phyloP scores from a whole-genome alignment of 2,797 vertebrate genomes.

The Hypotaenidia philippensis region DNA sequence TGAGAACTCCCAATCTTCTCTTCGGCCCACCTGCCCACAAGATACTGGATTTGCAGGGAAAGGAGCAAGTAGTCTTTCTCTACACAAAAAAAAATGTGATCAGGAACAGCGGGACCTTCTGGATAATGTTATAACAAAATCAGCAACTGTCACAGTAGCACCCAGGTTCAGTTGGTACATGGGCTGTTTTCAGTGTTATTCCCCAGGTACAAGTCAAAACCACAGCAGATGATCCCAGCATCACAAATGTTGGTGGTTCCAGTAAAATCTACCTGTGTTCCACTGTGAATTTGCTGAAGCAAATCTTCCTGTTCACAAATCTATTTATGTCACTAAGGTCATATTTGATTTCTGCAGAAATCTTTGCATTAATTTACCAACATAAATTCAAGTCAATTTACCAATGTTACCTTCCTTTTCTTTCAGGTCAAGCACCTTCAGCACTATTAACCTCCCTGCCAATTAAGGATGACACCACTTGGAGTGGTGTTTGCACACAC shows the following conservation, averaged over 20 bases:
- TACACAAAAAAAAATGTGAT: background rate
- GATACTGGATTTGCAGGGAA: background rate
- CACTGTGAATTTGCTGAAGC: background rate
- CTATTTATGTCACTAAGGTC: background rate
- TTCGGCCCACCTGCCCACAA: background rate
- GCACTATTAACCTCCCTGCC: background rate
- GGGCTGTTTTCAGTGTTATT: background rate
- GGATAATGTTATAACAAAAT: background rate
- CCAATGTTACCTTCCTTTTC: background rate
- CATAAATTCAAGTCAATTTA: background rate
- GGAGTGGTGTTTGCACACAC: background rate
- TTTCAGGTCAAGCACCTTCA: background rate
- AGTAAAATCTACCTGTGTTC: background rate
- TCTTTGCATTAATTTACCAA: background rate
- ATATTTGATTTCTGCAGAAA: background rate
- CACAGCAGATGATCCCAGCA: background rate
- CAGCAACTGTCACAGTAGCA: background rate
- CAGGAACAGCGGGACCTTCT: background rate
- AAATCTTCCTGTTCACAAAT: background rate
- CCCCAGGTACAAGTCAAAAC: background rate
- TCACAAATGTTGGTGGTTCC: accelerated
- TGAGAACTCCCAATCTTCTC: background rate
- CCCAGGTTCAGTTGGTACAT: background rate
- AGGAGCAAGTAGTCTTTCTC: background rate
- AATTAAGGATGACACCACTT: background rate